Evolutionary conservation across 2,797 vertebrate species (phyloP).

Genomic region (Bradypus variegatus): DNA sequence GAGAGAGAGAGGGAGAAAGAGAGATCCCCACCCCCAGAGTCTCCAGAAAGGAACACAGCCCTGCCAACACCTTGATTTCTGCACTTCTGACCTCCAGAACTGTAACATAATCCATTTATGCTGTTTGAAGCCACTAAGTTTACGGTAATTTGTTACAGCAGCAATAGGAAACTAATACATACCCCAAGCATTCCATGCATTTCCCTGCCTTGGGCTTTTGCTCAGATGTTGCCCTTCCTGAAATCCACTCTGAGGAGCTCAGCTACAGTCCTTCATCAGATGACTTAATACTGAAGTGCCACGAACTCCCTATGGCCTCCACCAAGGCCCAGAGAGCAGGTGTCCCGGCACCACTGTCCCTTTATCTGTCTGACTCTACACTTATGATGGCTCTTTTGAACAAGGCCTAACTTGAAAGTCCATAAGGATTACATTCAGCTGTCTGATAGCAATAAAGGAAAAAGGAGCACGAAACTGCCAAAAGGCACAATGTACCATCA

Average conservation of each 20-base stretch:
- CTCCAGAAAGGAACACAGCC: neutral
- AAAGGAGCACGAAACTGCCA: neutral
- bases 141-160: neutral
- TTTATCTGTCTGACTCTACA: neutral
- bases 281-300: neutral
- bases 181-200: neutral
- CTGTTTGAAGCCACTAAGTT: neutral
- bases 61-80: no score
- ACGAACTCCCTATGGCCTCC: neutral
- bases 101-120: neutral
- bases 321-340: neutral
- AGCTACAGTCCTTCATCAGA: neutral
- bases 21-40: neutral
- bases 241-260: neutral
- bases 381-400: neutral
- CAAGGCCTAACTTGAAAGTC: neutral
- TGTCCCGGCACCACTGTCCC: neutral
- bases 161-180: neutral
- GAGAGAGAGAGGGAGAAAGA: no score
- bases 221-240: neutral
- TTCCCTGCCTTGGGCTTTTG: neutral
- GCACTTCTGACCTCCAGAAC: neutral
- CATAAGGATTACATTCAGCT: neutral
- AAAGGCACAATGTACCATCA: neutral
- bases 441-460: neutral